phyloP scores from a whole-genome alignment of 2,113 vertebrate species.

The Bagarius yarrelli region DNA sequence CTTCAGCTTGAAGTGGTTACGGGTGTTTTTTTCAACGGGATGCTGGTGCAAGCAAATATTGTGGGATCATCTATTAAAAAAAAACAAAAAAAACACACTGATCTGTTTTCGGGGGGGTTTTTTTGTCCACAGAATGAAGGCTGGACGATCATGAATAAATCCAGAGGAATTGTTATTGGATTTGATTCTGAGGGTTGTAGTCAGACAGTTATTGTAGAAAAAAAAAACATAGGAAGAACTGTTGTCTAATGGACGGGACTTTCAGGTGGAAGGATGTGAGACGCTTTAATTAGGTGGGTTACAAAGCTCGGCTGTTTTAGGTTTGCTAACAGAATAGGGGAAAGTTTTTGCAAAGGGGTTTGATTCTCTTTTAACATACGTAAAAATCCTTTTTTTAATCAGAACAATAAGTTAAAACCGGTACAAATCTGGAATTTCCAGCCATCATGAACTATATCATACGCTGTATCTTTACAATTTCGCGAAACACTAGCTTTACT shows the following conservation, averaged over 20 bases:
- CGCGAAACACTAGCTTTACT: no score
- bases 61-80: no score
- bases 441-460: no score
- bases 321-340: background rate
- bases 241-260: slow-evolving; percentile 3
- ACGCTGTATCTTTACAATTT: no score
- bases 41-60: no score
- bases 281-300: slow-evolving; percentile 33
- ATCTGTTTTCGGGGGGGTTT: no score
- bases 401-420: background rate
- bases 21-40: no score
- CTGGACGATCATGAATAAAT: no score
- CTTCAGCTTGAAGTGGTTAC: no score
- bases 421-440: background rate
- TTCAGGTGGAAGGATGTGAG: slow-evolving; percentile 17
- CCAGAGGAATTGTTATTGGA: background rate
- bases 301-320: background rate
- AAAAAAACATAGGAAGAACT: background rate
- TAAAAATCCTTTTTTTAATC: background rate
- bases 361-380: background rate
- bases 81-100: no score
- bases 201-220: background rate
- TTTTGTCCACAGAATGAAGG: no score
- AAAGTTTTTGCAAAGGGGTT: background rate
- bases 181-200: no score